Evolutionary conservation across 2,888 invertebrate genomes (phyloP).

Genomic region (Spilosoma lubricipeda): DNA sequence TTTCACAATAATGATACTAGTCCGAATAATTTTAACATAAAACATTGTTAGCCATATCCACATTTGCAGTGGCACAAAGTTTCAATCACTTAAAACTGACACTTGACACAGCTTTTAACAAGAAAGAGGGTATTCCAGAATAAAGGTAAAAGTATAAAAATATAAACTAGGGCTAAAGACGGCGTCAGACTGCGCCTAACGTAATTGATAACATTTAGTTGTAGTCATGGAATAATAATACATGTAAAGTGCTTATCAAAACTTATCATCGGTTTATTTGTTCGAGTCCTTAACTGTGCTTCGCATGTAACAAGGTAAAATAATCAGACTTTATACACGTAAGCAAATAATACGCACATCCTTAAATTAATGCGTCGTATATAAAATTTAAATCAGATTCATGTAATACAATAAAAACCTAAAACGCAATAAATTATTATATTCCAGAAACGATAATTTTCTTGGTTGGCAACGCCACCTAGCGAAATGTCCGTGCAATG

Average conservation of each 20-base stretch:
- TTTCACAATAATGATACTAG: conserved; percentile 61
- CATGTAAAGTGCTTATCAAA: conserved; percentile 73
- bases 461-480: conserved; percentile 48
- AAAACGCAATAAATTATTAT: not conserved
- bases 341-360: not conserved
- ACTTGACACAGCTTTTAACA: conserved; percentile 24
- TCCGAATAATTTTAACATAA: conserved; percentile 61
- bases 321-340: not conserved
- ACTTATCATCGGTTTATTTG: conserved; percentile 81
- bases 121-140: conserved; percentile 38
- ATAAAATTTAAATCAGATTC: not conserved
- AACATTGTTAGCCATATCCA: conserved; percentile 70
- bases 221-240: conserved; percentile 68
- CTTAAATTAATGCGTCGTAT: not conserved
- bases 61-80: conserved; percentile 57
- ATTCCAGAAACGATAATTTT: not conserved
- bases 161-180: conserved; percentile 31
- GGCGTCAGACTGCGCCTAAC: conserved; percentile 56
- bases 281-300: conserved; percentile 55
- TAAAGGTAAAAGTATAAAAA: conserved; percentile 6
- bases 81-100: conserved; percentile 22
- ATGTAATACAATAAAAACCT: not conserved
- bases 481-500: conserved; percentile 23
- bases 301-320: conserved; percentile 30
- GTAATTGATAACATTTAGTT: conserved; percentile 76